phyloP scores from a whole-genome alignment of 2,888 invertebrate genomes.

The Spisula subtruncata region DNA sequence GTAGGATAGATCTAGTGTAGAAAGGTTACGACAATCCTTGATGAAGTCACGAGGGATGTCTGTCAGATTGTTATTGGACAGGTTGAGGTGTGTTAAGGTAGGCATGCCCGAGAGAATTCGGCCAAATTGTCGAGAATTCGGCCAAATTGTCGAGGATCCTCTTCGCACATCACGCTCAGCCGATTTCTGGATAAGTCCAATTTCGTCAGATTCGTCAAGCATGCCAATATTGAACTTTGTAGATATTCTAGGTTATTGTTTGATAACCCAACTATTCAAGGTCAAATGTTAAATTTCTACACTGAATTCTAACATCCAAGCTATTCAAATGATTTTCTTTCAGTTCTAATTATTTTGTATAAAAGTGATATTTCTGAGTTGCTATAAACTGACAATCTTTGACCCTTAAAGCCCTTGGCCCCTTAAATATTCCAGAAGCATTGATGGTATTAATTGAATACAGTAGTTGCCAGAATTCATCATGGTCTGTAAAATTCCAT shows the following conservation, averaged over 20 bases:
- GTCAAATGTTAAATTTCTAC: neutral
- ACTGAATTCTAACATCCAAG: neutral
- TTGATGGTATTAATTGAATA: neutral
- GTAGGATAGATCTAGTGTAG: conserved; percentile 4
- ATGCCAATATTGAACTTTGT: neutral
- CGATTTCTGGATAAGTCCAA: neutral
- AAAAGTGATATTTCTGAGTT: neutral
- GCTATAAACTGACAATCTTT: neutral
- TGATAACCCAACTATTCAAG: too few relatives aligned
- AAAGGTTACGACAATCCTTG: neutral
- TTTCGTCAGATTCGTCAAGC: neutral
- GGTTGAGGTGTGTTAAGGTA: neutral
- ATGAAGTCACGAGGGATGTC: neutral
- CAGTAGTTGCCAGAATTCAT: neutral
- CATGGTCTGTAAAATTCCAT: neutral
- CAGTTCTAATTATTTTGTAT: neutral
- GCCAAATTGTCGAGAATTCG: neutral
- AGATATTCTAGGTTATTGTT: neutral
- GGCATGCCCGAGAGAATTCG: neutral
- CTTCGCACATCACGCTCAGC: neutral
- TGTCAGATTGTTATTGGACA: neutral
- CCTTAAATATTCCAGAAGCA: neutral
- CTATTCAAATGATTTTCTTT: conserved; percentile 15
- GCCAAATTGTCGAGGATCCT: neutral
- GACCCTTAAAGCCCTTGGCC: neutral